Evolutionary conservation across 2,113 vertebrate species (phyloP).

Genomic region (Oreotrochilus melanogaster): DNA sequence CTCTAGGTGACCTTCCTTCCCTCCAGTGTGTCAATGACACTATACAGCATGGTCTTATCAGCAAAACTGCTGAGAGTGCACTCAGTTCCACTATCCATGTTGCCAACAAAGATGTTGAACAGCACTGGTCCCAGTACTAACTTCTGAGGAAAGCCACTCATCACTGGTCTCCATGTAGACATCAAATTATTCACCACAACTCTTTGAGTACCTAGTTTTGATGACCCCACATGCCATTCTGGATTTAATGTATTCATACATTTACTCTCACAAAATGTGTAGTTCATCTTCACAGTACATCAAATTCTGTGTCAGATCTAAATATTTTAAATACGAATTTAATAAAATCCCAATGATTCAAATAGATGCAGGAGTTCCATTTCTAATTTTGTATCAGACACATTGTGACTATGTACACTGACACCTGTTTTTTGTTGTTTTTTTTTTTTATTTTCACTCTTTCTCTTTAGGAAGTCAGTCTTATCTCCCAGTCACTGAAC

Average conservation of each 20-base stretch:
- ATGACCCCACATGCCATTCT: neutral
- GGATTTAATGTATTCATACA: neutral
- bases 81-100: too few relatives aligned
- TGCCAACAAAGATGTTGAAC: too few relatives aligned
- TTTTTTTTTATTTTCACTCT: too few relatives aligned
- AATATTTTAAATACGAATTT: neutral
- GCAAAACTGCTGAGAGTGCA: too few relatives aligned
- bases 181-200: too few relatives aligned
- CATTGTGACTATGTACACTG: neutral
- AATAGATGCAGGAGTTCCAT: rapidly evolving
- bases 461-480: neutral
- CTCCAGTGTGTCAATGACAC: too few relatives aligned
- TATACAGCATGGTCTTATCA: too few relatives aligned
- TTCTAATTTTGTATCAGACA: neutral
- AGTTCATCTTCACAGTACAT: neutral
- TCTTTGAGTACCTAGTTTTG: neutral
- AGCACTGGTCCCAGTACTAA: too few relatives aligned
- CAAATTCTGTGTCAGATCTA: neutral
- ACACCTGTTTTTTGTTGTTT: rapidly evolving
- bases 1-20: too few relatives aligned
- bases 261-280: neutral
- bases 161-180: too few relatives aligned
- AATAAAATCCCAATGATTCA: neutral
- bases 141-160: too few relatives aligned
- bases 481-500: neutral